Percentiles rank a stretch among this genome's conserved stretches.
Conservation (phyloP, 2,797 vertebrate species). For the Falco columbarius region DNA sequence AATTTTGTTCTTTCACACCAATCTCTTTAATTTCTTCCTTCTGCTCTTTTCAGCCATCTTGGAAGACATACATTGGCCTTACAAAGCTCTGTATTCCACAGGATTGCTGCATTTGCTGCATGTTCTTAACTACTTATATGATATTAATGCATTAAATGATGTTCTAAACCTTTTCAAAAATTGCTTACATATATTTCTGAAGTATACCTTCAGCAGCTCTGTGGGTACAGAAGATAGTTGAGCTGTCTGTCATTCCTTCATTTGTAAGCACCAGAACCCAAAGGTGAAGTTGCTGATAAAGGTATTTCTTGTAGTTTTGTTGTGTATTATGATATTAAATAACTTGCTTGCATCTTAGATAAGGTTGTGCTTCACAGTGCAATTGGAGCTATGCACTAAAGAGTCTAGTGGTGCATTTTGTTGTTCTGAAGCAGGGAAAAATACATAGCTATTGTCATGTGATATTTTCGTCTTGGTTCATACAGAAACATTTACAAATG, state of each 20-base stretch:
- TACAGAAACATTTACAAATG: neutral
- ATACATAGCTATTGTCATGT: neutral
- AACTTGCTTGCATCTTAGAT: neutral
- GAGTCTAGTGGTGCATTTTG: neutral
- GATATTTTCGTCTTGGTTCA: neutral
- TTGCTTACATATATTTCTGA: constrained; percentile 27
- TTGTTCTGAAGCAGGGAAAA: neutral
- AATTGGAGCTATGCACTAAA: neutral
- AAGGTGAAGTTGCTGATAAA: neutral
- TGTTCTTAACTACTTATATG: neutral
- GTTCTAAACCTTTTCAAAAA: neutral
- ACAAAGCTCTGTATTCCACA: neutral
- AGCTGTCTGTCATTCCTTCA: neutral
- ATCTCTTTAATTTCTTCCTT: neutral
- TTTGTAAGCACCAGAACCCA: neutral
- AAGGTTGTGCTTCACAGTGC: neutral
- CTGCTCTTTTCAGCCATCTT: neutral
- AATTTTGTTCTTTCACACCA: neutral
- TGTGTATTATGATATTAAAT: neutral
- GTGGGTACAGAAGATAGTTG: neutral
- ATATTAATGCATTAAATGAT: constrained; percentile 19
- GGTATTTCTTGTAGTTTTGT: neutral
- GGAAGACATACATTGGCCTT: neutral
- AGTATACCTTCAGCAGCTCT: neutral
- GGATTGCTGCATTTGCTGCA: neutral